Conservation (phyloP, 2,888 invertebrate genomes). For the Pantelozetes paolii region DNA sequence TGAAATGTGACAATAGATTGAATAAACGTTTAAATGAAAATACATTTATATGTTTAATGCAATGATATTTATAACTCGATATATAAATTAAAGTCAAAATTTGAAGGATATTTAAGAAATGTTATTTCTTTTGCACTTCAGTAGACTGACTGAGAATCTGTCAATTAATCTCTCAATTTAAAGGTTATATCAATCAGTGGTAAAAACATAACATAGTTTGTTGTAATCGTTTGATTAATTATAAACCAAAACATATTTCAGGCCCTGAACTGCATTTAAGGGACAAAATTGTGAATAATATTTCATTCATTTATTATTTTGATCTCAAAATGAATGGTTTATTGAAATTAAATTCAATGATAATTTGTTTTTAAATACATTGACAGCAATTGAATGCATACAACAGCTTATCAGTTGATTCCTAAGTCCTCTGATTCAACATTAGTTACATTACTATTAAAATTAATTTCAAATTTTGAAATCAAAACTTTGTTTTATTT, state of each 20-base stretch:
- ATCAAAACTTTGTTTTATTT: too few species aligned
- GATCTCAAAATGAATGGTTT: not conserved
- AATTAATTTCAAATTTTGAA: too few species aligned
- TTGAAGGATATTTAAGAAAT: not conserved
- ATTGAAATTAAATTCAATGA: not conserved
- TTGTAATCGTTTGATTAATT: not conserved
- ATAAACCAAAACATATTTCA: not conserved
- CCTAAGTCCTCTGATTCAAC: not conserved
- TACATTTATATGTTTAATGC: not conserved
- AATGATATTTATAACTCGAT: not conserved
- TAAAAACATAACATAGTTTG: not conserved
- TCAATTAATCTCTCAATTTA: constrained; percentile 3
- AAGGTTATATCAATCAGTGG: not conserved
- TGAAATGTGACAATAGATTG: constrained; percentile 14
- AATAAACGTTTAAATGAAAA: not conserved
- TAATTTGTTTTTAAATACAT: not conserved
- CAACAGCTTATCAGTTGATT: not conserved
- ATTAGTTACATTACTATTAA: not conserved
- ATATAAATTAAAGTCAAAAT: not conserved
- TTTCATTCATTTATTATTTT: not conserved
- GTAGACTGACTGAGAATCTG: not conserved
- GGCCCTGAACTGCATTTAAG: not conserved
- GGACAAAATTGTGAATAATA: too few species aligned
- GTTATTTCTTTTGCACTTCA: too few species aligned
- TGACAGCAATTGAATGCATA: constrained; percentile 8